phyloP scores from a whole-genome alignment of 2,888 invertebrate genomes.

The Asteroscopus sphinx region DNA sequence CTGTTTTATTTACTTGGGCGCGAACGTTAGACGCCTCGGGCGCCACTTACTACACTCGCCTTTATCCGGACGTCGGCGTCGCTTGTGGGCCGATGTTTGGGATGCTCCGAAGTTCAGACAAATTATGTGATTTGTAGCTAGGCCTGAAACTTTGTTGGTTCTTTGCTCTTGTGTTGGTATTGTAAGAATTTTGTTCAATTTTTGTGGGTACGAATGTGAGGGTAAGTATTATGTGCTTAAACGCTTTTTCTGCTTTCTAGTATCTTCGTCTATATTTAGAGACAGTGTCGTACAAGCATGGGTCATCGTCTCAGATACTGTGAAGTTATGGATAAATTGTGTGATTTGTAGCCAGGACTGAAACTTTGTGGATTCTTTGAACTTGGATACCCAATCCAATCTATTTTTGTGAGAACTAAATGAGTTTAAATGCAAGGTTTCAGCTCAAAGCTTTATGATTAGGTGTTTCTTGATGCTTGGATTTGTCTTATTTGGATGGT shows the following conservation, averaged over 20 bases:
- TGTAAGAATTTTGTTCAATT: too few relatives aligned
- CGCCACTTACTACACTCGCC: constrained; percentile 74
- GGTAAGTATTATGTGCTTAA: too few relatives aligned
- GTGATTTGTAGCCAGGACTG: background rate
- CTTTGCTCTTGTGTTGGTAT: constrained; percentile 11
- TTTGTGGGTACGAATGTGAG: too few relatives aligned
- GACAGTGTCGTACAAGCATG: too few relatives aligned
- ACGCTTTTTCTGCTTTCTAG: too few relatives aligned
- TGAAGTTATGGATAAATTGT: background rate
- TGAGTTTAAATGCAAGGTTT: too few relatives aligned
- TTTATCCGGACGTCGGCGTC: constrained; percentile 65
- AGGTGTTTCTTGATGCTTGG: too few relatives aligned
- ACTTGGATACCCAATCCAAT: background rate
- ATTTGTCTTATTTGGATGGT: too few relatives aligned
- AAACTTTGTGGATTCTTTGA: background rate
- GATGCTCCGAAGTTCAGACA: constrained; percentile 52
- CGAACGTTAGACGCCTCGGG: constrained; percentile 77
- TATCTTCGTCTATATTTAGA: too few relatives aligned
- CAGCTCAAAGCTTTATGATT: too few relatives aligned
- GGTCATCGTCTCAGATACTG: too few relatives aligned
- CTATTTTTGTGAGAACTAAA: background rate
- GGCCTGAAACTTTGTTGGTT: constrained; percentile 30
- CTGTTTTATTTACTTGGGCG: constrained; percentile 70
- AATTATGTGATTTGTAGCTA: constrained; percentile 54
- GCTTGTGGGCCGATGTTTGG: constrained; percentile 62